Evolutionary conservation across 2,888 invertebrate species (phyloP), one percentile per base, ranked within the genome.

Genomic region (Pandemis heparana): DNA sequence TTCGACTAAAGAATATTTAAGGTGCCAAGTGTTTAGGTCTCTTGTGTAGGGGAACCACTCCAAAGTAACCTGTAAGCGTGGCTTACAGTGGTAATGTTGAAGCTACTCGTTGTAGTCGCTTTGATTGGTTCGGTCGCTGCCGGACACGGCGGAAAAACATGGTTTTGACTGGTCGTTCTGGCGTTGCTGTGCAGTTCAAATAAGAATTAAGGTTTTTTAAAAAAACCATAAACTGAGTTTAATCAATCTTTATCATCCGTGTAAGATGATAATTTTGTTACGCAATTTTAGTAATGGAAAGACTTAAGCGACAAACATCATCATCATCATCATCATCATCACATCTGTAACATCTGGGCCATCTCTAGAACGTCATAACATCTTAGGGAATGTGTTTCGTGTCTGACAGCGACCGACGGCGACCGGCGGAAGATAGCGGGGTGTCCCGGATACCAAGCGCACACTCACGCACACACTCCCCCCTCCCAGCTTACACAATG

Each of bases 381-480:
- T n/a, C 6, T 6, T 48, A 6, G 16, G 9, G 10, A 18, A 18
- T 18, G 3, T 18, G 7, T 8, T 18, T 18, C 16, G 53, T 18
- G 9, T 9, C 53, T 6, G 23, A 23, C 56, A 56, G 23, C 23
- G 56, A 12, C 23, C 23, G 23, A 23, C 12, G 12, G 23, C 23
- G 23, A 16, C 16, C 51, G 9, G 23, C 23, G 23, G 56, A 23
- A 23, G 10, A 23, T 10, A 56, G 23, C 5, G 23, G 12, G 56
- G 56, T 56, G 56, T 56, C 56, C 10, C 51, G 62, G 62, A 10
- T 62, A 48, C 69, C 51, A 62, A 70, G 62, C 70, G 39, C 46
- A 10, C 43, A n/a, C 56, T 4, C 41, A 61, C 70, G 60, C 46
- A 48, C 38, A 18, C 70, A 62, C 62, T 53, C 62, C 62, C 56